These are phyloP conservation scores for Istiophorus platypterus DNA, from an alignment of 2,113 vertebrate species.

Conservation along the genomic window DNA sequence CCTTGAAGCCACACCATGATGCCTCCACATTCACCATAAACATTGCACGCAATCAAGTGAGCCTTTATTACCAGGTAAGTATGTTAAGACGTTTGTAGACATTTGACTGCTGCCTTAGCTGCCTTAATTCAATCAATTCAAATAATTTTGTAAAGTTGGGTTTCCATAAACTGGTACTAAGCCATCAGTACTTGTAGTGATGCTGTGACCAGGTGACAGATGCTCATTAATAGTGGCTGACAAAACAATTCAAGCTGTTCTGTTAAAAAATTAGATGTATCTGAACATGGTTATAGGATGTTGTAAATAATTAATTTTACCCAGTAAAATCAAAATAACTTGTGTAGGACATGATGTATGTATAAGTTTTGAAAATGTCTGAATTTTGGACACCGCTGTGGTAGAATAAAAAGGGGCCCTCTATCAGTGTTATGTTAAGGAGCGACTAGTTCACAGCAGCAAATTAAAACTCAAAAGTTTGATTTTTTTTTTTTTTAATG, in stretches of 20 bases:
- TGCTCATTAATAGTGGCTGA: too few relatives aligned
- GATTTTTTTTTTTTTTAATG: background rate
- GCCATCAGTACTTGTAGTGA: too few relatives aligned
- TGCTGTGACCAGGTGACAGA: too few relatives aligned
- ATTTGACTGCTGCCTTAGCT: background rate
- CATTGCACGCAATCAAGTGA: constrained; percentile 92
- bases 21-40: constrained; percentile 98
- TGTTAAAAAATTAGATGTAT: too few relatives aligned
- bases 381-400: background rate
- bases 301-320: background rate
- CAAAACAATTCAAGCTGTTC: too few relatives aligned
- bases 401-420: background rate
- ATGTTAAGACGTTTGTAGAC: background rate
- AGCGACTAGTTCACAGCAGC: background rate
- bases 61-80: constrained; percentile 93
- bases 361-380: background rate
- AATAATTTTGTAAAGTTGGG: too few relatives aligned
- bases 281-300: background rate
- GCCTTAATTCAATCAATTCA: too few relatives aligned
- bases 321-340: background rate
- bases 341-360: background rate
- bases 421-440: background rate
- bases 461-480: background rate
- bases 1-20: constrained; percentile 92
- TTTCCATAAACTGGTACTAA: too few relatives aligned